These are phyloP conservation scores for Ivindomyrus marchei DNA, from an alignment of 2,113 vertebrate species.

Conservation along the genomic window DNA sequence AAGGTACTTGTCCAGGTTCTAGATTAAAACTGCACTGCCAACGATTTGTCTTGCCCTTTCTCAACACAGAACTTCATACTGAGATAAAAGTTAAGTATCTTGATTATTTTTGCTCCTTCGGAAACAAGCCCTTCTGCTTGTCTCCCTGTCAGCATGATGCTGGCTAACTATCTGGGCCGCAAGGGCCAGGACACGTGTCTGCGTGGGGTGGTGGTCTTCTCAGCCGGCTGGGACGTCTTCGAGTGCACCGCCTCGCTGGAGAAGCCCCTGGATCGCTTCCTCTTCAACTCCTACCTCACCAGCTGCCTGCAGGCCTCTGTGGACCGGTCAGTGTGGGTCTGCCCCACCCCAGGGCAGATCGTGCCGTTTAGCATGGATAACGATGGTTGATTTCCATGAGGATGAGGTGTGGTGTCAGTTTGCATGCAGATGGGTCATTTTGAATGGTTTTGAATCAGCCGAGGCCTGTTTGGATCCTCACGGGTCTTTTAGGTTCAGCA, in stretches of 20 bases:
- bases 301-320: slow-evolving; percentile 91
- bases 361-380: not conserved
- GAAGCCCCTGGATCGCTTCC: slow-evolving; percentile 91
- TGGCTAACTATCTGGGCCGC: slow-evolving; percentile 90
- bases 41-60: not conserved
- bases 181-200: slow-evolving; percentile 80
- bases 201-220: slow-evolving; percentile 88
- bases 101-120: not conserved
- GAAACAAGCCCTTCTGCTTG: not conserved
- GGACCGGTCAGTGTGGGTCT: slow-evolving; percentile 74
- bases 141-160: slow-evolving; percentile 78
- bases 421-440: not conserved
- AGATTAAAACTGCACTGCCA: not conserved
- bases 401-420: not conserved
- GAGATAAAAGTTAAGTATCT: not conserved
- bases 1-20: not conserved
- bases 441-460: not conserved
- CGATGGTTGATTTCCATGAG: not conserved
- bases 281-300: slow-evolving; percentile 98
- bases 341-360: slow-evolving; percentile 14
- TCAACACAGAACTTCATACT: not conserved
- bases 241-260: slow-evolving; percentile 87
- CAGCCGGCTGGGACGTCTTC: slow-evolving; percentile 94
- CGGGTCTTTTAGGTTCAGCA: not conserved
- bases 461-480: not conserved